Evolutionary conservation across 2,113 vertebrate species (phyloP).

Genomic region (Pantherophis guttatus): DNA sequence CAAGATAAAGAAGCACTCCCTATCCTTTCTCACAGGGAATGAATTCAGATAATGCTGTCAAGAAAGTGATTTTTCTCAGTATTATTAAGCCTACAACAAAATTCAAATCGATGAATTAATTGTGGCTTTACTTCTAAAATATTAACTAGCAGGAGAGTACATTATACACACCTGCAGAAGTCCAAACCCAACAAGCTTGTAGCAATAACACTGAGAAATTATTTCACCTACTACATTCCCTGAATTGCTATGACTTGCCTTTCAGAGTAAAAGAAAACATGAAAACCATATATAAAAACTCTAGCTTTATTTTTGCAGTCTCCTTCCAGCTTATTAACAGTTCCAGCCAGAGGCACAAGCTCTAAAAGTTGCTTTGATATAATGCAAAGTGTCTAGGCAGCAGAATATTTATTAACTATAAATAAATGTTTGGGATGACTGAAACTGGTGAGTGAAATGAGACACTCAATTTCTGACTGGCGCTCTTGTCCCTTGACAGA

Average conservation of each 20-base stretch:
- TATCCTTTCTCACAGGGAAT: not conserved
- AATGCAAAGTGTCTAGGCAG: constrained; percentile 55
- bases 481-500: constrained; percentile 4
- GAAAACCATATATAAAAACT: constrained; percentile 54
- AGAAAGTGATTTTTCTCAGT: constrained; percentile 31
- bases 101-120: constrained; percentile 24
- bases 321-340: constrained; percentile 51
- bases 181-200: constrained; percentile 51
- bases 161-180: constrained; percentile 47
- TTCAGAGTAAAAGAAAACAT: constrained; percentile 61
- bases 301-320: constrained; percentile 64
- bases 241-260: constrained; percentile 63
- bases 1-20: not conserved
- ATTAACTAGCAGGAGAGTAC: constrained; percentile 38
- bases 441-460: constrained; percentile 49
- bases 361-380: constrained; percentile 16
- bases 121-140: constrained; percentile 49
- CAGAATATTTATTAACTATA: constrained; percentile 36
- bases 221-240: constrained; percentile 64
- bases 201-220: constrained; percentile 56
- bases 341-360: constrained; percentile 55
- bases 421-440: not conserved
- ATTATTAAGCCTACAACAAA: constrained; percentile 41
- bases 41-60: constrained; percentile 25
- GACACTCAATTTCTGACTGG: constrained; percentile 42